phyloP scores from a whole-genome alignment of 2,888 invertebrate genomes.

The Drosophila differens region DNA sequence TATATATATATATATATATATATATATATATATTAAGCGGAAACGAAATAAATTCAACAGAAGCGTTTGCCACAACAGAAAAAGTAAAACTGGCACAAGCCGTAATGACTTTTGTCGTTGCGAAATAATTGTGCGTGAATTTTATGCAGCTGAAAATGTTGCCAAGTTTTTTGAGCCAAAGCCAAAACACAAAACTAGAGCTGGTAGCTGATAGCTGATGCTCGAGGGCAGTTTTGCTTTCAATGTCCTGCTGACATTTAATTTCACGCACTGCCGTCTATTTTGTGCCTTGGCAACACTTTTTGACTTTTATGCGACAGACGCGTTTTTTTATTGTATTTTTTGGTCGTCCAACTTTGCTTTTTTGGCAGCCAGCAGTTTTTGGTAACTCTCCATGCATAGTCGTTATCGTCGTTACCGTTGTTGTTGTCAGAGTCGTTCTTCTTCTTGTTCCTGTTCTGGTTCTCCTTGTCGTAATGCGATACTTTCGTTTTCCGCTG shows the following conservation, averaged over 20 bases:
- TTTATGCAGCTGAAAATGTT: slow-evolving; percentile 48
- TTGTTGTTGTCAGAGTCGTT: slow-evolving; percentile 7
- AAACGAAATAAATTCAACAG: slow-evolving; percentile 67
- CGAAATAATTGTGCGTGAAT: slow-evolving; percentile 79
- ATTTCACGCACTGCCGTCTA: slow-evolving; percentile 79
- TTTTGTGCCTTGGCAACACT: slow-evolving; percentile 79
- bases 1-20: neutral
- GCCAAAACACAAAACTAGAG: slow-evolving; percentile 12
- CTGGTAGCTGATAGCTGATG: slow-evolving; percentile 6
- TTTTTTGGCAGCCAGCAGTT: slow-evolving; percentile 36
- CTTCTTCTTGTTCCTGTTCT: neutral
- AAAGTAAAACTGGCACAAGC: slow-evolving; percentile 37
- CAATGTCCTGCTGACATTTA: slow-evolving; percentile 79
- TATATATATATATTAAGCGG: slow-evolving; percentile 38
- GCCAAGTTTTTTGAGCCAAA: slow-evolving; percentile 41
- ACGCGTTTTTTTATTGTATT: slow-evolving; percentile 11
- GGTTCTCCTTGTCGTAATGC: slow-evolving; percentile 24
- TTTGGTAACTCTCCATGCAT: slow-evolving; percentile 19
- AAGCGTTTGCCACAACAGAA: slow-evolving; percentile 57
- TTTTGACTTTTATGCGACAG: slow-evolving; percentile 74
- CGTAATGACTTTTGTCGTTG: slow-evolving; percentile 79
- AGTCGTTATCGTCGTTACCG: slow-evolving; percentile 5
- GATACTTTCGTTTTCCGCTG: slow-evolving; percentile 50
- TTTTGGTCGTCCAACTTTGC: slow-evolving; percentile 19
- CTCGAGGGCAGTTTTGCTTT: slow-evolving; percentile 49